Evolutionary conservation across 2,797 vertebrate genomes (phyloP).

Genomic region (Anniella stebbinsi): DNA sequence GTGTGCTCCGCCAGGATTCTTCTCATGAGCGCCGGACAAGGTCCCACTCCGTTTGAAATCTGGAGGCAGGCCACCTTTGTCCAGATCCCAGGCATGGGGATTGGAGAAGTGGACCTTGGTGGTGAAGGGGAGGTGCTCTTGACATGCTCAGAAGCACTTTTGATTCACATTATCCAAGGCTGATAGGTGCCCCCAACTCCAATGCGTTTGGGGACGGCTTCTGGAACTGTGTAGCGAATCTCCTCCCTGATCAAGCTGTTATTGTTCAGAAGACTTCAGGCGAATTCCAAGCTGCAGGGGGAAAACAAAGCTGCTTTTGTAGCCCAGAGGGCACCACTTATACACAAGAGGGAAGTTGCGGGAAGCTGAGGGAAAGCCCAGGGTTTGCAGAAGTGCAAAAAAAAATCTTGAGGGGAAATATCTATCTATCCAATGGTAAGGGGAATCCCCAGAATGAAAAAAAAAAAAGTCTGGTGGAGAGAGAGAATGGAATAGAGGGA

Average conservation of each 20-base stretch:
- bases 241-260: no score
- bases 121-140: background rate
- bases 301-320: background rate
- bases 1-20: no score
- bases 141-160: background rate
- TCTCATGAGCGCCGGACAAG: no score
- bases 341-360: no score
- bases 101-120: background rate
- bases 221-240: background rate
- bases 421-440: rapidly evolving
- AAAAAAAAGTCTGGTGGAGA: no score
- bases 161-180: no score
- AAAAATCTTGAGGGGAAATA: background rate
- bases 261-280: background rate
- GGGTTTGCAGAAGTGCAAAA: background rate
- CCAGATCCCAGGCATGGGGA: background rate
- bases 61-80: background rate
- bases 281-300: background rate
- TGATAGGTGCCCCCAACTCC: no score
- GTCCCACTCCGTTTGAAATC: background rate
- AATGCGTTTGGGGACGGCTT: no score
- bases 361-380: background rate
- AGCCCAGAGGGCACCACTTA: background rate
- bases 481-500: background rate
- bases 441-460: background rate